Evolutionary conservation across 2,113 vertebrate species (phyloP).

Genomic region (Crocuta crocuta): DNA sequence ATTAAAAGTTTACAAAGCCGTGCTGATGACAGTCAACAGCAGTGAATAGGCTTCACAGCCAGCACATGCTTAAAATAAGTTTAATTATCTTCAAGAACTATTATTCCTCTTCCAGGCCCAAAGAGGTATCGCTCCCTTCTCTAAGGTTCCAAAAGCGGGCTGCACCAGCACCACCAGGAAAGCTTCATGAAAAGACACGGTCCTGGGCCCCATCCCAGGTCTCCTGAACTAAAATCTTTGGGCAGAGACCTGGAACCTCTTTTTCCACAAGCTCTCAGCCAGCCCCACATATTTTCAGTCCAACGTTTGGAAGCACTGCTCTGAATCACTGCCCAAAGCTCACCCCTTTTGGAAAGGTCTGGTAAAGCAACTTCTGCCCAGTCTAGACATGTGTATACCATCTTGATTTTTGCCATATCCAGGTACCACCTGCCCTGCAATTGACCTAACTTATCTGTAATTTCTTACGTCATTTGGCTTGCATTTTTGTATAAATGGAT

Average conservation of each 20-base stretch:
- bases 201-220: neutral
- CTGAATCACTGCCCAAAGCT: neutral
- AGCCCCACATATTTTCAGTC: neutral
- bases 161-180: neutral
- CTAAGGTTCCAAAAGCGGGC: neutral
- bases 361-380: neutral
- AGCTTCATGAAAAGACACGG: neutral
- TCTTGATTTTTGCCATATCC: neutral
- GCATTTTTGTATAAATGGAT: neutral
- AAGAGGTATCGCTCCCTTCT: neutral
- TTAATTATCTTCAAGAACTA: neutral
- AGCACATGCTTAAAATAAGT: slow-evolving; percentile 18
- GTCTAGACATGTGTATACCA: neutral
- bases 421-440: neutral
- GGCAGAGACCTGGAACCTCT: neutral
- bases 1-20: slow-evolving; percentile 25
- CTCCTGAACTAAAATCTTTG: neutral
- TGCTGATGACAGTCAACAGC: neutral
- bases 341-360: neutral
- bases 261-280: neutral
- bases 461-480: neutral
- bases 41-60: neutral
- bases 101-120: neutral
- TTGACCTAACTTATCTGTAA: neutral
- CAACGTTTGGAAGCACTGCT: neutral